Evolutionary conservation across 2,888 invertebrate genomes (phyloP).

Genomic region (Aromia moschata): DNA sequence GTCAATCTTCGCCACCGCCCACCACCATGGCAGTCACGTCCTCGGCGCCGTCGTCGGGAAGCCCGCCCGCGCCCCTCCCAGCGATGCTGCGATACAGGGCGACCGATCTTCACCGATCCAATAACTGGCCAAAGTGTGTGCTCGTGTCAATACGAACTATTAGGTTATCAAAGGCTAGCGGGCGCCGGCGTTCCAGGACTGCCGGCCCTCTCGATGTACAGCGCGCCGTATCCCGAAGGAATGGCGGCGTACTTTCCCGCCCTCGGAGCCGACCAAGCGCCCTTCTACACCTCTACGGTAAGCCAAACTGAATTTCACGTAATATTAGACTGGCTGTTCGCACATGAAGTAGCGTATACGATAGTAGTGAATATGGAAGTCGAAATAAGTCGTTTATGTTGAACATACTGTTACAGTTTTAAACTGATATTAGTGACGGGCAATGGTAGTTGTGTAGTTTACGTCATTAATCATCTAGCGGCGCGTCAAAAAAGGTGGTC

Average conservation of each 20-base stretch:
- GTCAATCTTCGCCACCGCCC: conserved; percentile 52
- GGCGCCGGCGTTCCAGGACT: conserved; percentile 71
- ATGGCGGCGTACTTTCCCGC: conserved; percentile 89
- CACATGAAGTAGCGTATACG: background rate
- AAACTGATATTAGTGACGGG: background rate
- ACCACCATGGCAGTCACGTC: conserved; percentile 62
- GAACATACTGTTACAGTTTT: background rate
- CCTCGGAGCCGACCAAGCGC: conserved; percentile 84
- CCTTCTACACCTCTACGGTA: conserved; percentile 86
- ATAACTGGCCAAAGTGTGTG: conserved; percentile 89
- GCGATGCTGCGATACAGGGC: conserved; percentile 91
- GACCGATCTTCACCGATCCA: conserved; percentile 90
- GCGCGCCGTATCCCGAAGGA: conserved; percentile 81
- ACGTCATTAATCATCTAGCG: background rate
- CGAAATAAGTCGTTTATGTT: background rate
- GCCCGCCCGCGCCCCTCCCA: conserved; percentile 64
- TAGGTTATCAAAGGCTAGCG: conserved; percentile 83
- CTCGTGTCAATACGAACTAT: conserved; percentile 90
- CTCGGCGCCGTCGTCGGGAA: conserved; percentile 63
- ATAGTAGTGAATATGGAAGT: background rate
- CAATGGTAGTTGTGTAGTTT: background rate
- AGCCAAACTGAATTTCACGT: conserved; percentile 61
- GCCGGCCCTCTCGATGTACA: conserved; percentile 82
- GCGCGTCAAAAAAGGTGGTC: no score
- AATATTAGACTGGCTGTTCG: background rate